Base-by-base conservation (phyloP, 2,888 invertebrate species). In the Rhodophaea formosa region DNA sequence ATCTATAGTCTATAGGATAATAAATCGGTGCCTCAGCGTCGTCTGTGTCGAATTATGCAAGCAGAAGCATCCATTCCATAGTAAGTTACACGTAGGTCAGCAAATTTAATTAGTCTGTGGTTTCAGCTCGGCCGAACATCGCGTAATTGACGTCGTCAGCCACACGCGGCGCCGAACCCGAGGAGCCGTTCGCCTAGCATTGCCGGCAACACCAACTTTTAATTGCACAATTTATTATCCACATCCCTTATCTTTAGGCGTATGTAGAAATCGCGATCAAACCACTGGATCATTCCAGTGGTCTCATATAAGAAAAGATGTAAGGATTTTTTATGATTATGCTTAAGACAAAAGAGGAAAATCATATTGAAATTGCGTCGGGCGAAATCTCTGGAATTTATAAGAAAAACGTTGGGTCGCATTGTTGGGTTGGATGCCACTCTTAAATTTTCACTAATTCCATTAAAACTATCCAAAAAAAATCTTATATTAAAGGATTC, bases 81-180 rank as follows among this genome's bases (percentile, higher is more conserved):
- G 15, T 51, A 17, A 51, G 35, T 30, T 8, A 55, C 62, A 64
- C 61, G 61, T 56, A 63, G 65, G 61, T 68, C 70, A 70, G 70
- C 67, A 66, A 78, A 77, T 80, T 79, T 79, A 80, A 84, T 82
- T 82, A 80, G 78, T 65, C 67, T 64, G 62, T 65, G 71, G 72
- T 77, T 81, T 84, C 73, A 56, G 65, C 59, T 68, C 65, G 71
- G 65, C 66, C 69, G 70, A 65, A 64, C 67, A 71, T 75, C 71
- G 64, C 75, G 73, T 79, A 80, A 84, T 80, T 78, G 72, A 72
- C 68, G 72, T 79, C 80, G 77, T 84, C 79, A 81, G 71, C 60
- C 64, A 68, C 84, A 85, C 74, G 70, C 77, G 82, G 76, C 70
- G 74, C 70, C 64, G 59, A 54, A 53, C 53, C 55, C 30, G 30